Evolutionary conservation across 2,113 vertebrate genomes (phyloP).

Genomic region (Speoplatyrhinus poulsoni): DNA sequence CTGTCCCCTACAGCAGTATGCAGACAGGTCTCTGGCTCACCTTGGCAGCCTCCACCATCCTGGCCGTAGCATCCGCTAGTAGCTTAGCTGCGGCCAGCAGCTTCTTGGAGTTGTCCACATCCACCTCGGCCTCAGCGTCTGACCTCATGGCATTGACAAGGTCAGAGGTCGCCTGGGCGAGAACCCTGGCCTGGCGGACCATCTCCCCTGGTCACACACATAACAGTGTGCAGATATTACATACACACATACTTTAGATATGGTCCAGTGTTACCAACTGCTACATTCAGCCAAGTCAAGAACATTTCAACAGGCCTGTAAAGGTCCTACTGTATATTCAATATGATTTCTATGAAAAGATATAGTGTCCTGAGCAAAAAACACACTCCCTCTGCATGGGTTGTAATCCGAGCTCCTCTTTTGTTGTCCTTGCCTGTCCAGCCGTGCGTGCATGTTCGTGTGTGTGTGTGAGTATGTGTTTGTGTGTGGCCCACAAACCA

Average conservation of each 20-base stretch:
- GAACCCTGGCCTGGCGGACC: conserved; percentile 95
- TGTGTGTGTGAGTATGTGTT: too few species aligned
- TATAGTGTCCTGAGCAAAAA: too few species aligned
- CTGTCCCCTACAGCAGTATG: not conserved
- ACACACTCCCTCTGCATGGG: too few species aligned
- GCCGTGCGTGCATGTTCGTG: too few species aligned
- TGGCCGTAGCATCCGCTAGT: conserved; percentile 94
- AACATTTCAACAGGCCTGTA: too few species aligned
- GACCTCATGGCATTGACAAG: conserved; percentile 97
- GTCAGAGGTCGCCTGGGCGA: conserved; percentile 97
- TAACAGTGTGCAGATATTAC: not conserved
- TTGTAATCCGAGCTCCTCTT: too few species aligned
- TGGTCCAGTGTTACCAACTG: too few species aligned
- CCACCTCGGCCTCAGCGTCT: conserved; percentile 94
- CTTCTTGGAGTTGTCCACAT: conserved; percentile 98
- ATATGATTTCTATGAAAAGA: too few species aligned
- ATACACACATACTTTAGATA: not conserved
- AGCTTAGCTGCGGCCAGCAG: conserved; percentile 96
- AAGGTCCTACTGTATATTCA: too few species aligned
- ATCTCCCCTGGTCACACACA: conserved; percentile 85
- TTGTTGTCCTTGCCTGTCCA: too few species aligned
- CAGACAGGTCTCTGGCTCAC: conserved; percentile 61
- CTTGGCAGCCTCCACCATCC: conserved; percentile 99
- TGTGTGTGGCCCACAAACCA: too few species aligned
- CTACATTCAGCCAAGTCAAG: too few species aligned